A percentile compares a stretch with the other conserved stretches of the same genome.
phyloP scores from a whole-genome alignment of 2,888 invertebrate genomes.

The Dicycla oo region DNA sequence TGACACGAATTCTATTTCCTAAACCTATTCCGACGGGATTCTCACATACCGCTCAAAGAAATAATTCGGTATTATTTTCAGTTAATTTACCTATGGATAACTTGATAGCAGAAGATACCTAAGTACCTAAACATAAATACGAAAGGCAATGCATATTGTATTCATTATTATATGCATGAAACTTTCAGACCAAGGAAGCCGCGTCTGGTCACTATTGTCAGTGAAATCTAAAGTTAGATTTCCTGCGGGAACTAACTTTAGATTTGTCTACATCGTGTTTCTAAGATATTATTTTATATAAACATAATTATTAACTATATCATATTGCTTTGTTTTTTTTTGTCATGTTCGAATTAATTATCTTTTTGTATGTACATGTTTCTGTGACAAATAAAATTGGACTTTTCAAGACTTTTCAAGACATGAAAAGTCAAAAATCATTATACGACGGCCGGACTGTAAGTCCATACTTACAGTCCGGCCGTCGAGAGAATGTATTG shows the following conservation, averaged over 20 bases:
- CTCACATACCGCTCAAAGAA: neutral
- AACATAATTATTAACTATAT: too few relatives aligned
- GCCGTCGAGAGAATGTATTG: too few relatives aligned
- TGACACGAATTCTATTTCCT: neutral
- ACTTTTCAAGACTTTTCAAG: too few relatives aligned
- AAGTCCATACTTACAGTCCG: too few relatives aligned
- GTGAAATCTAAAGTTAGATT: conserved; percentile 16
- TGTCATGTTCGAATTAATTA: too few relatives aligned
- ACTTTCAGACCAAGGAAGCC: conserved; percentile 7
- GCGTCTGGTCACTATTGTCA: conserved; percentile 27
- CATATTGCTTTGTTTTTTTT: too few relatives aligned
- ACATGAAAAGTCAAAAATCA: too few relatives aligned
- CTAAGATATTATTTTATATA: too few relatives aligned
- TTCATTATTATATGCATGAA: conserved; percentile 18
- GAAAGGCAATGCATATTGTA: neutral
- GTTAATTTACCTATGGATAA: neutral
- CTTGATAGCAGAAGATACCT: neutral
- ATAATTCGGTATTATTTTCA: neutral
- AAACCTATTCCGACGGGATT: neutral
- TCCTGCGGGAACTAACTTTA: conserved; percentile 22
- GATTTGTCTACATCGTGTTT: neutral
- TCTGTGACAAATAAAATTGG: too few relatives aligned
- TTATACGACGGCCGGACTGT: too few relatives aligned
- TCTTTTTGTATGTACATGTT: too few relatives aligned
- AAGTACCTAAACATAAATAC: neutral